These are phyloP conservation scores for Motacilla tschutschensis DNA, from an alignment of 2,113 vertebrate genomes.

Conservation along the genomic window DNA sequence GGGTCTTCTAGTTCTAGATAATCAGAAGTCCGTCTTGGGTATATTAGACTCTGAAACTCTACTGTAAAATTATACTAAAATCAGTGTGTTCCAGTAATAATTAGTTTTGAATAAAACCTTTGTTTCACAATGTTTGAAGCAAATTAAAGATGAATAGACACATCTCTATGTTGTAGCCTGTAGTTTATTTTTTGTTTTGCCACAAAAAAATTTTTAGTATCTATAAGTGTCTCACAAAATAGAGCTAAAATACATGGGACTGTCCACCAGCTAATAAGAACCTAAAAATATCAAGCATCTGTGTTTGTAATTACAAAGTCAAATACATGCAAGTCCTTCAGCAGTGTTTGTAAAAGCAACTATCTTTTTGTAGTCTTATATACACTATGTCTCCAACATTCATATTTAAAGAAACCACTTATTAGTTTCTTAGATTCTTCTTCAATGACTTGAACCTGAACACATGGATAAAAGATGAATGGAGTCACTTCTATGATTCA, in stretches of 20 bases:
- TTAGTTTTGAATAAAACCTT: not conserved
- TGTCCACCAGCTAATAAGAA: not conserved
- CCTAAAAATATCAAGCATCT: not conserved
- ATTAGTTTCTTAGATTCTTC: constrained; percentile 90
- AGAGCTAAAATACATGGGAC: not conserved
- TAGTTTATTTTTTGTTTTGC: not conserved
- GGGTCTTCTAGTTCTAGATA: not conserved
- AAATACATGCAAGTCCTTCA: not conserved
- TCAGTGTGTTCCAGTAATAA: not conserved
- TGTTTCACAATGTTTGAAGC: not conserved
- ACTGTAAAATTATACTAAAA: not conserved
- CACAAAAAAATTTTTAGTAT: not conserved
- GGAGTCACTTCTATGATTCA: constrained; percentile 83
- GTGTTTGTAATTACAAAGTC: not conserved
- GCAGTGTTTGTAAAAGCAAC: not conserved
- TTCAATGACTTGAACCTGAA: constrained; percentile 80
- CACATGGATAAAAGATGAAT: constrained; percentile 87
- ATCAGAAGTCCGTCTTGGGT: not conserved
- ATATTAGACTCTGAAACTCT: not conserved
- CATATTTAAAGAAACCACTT: not conserved
- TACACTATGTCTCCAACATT: not conserved
- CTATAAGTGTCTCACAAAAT: not conserved
- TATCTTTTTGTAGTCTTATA: not conserved
- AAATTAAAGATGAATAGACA: not conserved
- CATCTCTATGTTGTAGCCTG: not conserved